A percentile compares a stretch with the other conserved stretches of the same genome.
These are phyloP conservation scores for Drosophila rellima DNA, from an alignment of 2,888 invertebrate genomes.

Conservation along the genomic window DNA sequence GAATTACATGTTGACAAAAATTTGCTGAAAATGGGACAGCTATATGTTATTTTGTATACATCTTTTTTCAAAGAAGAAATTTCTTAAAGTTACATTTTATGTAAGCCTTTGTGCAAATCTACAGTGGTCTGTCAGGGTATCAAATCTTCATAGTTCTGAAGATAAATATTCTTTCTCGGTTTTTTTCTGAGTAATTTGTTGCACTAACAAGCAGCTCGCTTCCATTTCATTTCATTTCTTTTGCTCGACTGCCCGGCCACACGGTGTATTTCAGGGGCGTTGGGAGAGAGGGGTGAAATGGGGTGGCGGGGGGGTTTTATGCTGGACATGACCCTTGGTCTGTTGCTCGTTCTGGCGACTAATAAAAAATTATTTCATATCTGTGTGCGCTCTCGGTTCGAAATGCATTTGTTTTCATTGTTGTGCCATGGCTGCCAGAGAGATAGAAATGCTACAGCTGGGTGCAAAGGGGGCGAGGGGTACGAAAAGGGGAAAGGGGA, in stretches of 20 bases:
- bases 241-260: conserved; percentile 54
- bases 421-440: conserved; percentile 44
- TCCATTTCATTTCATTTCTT: conserved; percentile 71
- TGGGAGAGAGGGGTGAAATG: not conserved
- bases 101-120: not conserved
- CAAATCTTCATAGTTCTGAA: not conserved
- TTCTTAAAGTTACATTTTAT: no score
- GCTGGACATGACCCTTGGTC: conserved; percentile 16
- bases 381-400: conserved; percentile 51
- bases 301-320: not conserved
- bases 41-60: no score
- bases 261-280: conserved; percentile 15
- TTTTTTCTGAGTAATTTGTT: conserved; percentile 72
- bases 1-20: no score
- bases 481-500: not conserved
- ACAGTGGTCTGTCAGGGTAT: not conserved
- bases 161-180: conserved; percentile 4
- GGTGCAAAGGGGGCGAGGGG: conserved; percentile 1
- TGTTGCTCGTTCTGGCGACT: conserved; percentile 48
- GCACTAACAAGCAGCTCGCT: conserved; percentile 76
- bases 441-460: conserved; percentile 7
- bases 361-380: conserved; percentile 79
- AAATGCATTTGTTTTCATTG: conserved; percentile 78
- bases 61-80: no score
- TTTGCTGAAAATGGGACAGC: no score